Conservation (phyloP, 2,113 vertebrate genomes). For the Datnioides undecimradiatus region DNA sequence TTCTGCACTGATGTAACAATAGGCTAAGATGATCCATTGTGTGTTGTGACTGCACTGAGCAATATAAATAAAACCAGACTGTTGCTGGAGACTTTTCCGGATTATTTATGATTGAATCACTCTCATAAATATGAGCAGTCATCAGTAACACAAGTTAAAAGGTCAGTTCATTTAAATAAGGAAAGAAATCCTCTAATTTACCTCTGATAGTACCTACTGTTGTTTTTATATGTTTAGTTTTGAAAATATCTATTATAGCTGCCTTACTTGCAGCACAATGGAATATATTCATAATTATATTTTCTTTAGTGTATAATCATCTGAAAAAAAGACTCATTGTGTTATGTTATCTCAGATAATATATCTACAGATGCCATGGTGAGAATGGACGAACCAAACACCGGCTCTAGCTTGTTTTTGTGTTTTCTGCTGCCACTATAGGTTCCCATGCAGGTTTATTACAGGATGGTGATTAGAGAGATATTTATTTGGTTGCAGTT, state of each 20-base stretch:
- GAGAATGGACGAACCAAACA: no score
- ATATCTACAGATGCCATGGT: no score
- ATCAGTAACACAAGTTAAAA: not conserved
- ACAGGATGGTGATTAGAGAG: no score
- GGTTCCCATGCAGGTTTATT: no score
- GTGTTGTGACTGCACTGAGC: constrained; percentile 27
- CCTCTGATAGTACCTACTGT: not conserved
- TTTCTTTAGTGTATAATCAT: no score
- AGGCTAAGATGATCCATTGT: constrained; percentile 16
- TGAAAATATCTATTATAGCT: constrained; percentile 1
- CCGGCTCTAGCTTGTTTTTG: no score
- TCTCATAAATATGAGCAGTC: not conserved
- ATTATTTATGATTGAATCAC: not conserved
- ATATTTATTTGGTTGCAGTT: no score
- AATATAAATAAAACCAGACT: constrained; percentile 23
- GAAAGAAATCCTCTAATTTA: not conserved
- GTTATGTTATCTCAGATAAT: no score
- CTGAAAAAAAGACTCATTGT: no score
- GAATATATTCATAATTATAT: no score
- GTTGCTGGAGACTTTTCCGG: not conserved
- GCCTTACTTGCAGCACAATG: not conserved
- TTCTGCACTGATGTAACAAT: constrained; percentile 66
- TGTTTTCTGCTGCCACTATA: no score
- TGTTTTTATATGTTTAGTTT: not conserved
- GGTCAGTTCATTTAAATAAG: not conserved